Percentiles rank a stretch among this genome's conserved stretches.
These are phyloP conservation scores for Corydoras sp. DNA, from an alignment of 2,113 vertebrate genomes.

Conservation along the genomic window DNA sequence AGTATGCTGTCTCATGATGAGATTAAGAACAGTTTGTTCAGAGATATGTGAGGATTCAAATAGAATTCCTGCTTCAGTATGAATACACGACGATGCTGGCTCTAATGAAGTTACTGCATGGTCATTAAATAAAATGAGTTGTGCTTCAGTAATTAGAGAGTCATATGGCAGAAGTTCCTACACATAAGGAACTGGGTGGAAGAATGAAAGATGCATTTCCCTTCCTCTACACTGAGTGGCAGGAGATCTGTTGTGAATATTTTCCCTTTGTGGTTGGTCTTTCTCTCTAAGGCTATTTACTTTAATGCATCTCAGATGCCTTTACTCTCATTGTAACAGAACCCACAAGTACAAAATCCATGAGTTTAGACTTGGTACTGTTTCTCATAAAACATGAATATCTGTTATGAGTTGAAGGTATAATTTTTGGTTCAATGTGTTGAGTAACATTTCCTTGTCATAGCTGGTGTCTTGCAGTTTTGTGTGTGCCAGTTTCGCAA, in stretches of 20 bases:
- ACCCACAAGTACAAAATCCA: constrained; percentile 53
- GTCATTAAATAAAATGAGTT: constrained; percentile 27
- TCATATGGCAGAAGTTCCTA: constrained; percentile 19
- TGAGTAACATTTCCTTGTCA: constrained; percentile 68
- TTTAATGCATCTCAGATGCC: constrained; percentile 70
- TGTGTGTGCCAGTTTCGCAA: constrained; percentile 37
- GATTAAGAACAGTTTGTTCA: too few relatives aligned
- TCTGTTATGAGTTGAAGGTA: constrained; percentile 65
- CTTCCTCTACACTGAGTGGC: constrained; percentile 59
- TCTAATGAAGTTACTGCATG: constrained; percentile 17
- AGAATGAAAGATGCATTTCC: constrained; percentile 50
- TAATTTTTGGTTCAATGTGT: constrained; percentile 62
- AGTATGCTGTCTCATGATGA: too few relatives aligned
- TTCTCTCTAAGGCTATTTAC: constrained; percentile 68
- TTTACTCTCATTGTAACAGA: constrained; percentile 66
- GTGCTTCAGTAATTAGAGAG: constrained; percentile 33
- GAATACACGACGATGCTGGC: neutral
- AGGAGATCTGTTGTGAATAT: constrained; percentile 61
- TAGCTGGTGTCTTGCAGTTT: constrained; percentile 40
- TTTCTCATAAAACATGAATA: constrained; percentile 69
- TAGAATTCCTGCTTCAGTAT: too few relatives aligned
- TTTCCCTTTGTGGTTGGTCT: constrained; percentile 64
- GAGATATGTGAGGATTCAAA: too few relatives aligned
- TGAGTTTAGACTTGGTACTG: constrained; percentile 56
- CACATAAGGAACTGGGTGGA: constrained; percentile 35